These are phyloP conservation scores for Polymixis flavicincta DNA, from an alignment of 2,888 invertebrate species.

Conservation along the genomic window DNA sequence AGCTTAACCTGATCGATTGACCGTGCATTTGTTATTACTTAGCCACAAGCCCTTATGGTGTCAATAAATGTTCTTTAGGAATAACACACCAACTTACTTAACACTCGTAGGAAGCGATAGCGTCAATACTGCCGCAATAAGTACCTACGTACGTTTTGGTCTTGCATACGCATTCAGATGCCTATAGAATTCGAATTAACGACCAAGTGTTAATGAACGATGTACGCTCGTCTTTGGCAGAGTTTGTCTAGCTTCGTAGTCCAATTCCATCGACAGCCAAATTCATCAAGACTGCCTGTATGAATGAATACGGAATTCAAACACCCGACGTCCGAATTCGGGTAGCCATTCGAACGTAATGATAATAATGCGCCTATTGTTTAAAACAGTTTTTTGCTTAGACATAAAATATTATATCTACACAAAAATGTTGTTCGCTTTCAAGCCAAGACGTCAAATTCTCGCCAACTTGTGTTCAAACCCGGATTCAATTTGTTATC, in stretches of 20 bases:
- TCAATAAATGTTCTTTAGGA: neutral
- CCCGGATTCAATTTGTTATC: constrained; percentile 40
- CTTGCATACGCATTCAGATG: neutral
- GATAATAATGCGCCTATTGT: fast-evolving
- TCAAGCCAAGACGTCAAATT: neutral
- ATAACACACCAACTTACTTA: neutral
- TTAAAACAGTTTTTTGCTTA: neutral
- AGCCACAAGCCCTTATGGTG: too few relatives aligned
- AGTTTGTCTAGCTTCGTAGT: too few relatives aligned
- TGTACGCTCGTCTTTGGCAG: neutral
- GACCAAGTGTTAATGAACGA: neutral
- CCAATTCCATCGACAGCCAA: neutral
- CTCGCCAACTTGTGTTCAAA: constrained; percentile 22
- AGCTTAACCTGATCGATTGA: too few relatives aligned
- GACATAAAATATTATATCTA: neutral
- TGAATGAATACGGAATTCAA: neutral
- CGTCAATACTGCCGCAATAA: neutral
- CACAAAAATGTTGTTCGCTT: constrained; percentile 11
- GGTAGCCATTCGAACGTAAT: neutral
- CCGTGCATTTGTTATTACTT: too few relatives aligned
- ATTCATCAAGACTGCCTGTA: neutral
- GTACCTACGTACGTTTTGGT: neutral
- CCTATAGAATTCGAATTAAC: neutral
- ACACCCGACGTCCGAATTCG: neutral
- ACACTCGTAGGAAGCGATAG: neutral